phyloP scores from a whole-genome alignment of 2,113 vertebrate genomes.

The Podocnemis expansa region DNA sequence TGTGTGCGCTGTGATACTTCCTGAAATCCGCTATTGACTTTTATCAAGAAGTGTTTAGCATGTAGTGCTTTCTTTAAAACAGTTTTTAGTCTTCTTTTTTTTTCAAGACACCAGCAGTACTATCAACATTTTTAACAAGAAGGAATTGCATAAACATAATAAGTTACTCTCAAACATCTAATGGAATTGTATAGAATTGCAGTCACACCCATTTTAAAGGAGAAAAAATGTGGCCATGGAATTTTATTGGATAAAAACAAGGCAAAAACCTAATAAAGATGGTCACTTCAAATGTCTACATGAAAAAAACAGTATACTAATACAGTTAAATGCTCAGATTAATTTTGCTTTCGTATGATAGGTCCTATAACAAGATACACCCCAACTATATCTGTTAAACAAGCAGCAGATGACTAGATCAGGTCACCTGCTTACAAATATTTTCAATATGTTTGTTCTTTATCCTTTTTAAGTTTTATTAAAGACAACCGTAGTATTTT shows the following conservation, averaged over 20 bases:
- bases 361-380: background rate
- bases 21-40: slow-evolving; percentile 10
- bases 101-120: background rate
- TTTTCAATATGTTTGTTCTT: slow-evolving; percentile 3
- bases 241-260: background rate
- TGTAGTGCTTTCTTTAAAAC: background rate
- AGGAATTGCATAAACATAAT: background rate
- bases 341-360: slow-evolving; percentile 21
- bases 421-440: slow-evolving; percentile 36
- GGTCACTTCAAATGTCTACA: background rate
- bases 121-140: background rate
- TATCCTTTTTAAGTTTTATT: slow-evolving; percentile 23
- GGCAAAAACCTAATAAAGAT: background rate
- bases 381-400: background rate
- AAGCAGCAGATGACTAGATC: background rate
- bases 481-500: background rate
- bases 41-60: slow-evolving; percentile 11
- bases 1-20: background rate
- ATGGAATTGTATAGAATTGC: background rate
- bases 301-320: background rate
- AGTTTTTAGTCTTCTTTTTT: background rate
- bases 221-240: too few species aligned
- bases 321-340: slow-evolving; percentile 14
- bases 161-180: background rate
- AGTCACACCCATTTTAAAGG: background rate